Evolutionary conservation across 2,113 vertebrate genomes (phyloP).

Genomic region (Fukomys damarensis): DNA sequence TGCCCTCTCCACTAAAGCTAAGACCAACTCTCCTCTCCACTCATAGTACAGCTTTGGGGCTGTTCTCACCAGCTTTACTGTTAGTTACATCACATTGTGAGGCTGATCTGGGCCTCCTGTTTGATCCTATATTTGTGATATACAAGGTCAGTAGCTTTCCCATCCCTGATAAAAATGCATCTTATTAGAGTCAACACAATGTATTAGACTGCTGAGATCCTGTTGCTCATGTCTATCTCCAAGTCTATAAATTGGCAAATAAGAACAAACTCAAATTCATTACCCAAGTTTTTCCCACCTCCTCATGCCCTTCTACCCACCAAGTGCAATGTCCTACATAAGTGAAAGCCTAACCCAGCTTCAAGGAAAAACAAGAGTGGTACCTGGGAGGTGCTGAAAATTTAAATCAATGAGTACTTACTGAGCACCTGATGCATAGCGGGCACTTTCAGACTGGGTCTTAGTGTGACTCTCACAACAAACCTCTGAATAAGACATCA

Average conservation of each 20-base stretch:
- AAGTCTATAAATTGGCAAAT: not conserved
- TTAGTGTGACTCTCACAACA: not conserved
- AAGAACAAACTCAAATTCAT: not conserved
- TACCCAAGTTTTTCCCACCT: not conserved
- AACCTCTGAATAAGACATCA: not conserved
- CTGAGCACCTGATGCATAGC: rapidly evolving
- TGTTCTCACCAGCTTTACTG: not conserved
- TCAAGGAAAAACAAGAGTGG: not conserved
- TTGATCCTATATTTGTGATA: not conserved
- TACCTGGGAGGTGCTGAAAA: not conserved
- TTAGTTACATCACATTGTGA: not conserved
- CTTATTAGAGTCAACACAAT: not conserved
- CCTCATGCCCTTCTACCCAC: not conserved
- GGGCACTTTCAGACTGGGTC: not conserved
- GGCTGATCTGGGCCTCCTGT: not conserved
- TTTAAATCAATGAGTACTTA: not conserved
- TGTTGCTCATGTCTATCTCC: not conserved
- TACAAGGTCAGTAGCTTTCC: not conserved
- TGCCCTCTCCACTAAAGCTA: not conserved
- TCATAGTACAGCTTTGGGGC: no score
- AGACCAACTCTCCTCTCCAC: not conserved
- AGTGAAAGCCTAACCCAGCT: not conserved
- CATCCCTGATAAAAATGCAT: not conserved
- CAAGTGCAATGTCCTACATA: not conserved
- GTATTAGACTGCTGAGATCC: not conserved